phyloP scores from a whole-genome alignment of 2,797 vertebrate genomes.

The Euphonia xanthogaster region DNA sequence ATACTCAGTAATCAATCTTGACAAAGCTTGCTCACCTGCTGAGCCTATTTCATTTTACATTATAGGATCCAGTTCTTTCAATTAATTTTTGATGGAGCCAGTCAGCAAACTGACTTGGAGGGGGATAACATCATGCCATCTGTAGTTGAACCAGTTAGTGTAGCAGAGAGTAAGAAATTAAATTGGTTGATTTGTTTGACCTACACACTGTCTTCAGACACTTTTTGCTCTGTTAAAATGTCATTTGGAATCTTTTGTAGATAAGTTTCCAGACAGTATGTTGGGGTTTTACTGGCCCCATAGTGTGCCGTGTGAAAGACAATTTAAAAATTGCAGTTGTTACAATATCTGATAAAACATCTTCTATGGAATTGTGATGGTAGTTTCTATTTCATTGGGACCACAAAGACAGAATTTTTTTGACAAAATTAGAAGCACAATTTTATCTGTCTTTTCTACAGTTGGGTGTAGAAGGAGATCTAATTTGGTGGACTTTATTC shows the following conservation, averaged over 20 bases:
- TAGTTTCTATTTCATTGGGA: background rate
- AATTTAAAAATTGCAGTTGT: slow-evolving; percentile 20
- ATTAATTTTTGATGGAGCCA: slow-evolving; percentile 46
- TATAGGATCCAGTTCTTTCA: slow-evolving; percentile 22
- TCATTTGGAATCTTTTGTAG: slow-evolving; percentile 31
- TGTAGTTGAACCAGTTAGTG: background rate
- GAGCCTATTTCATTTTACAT: slow-evolving; percentile 51
- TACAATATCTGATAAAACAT: background rate
- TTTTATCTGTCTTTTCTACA: background rate
- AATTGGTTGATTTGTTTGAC: slow-evolving; percentile 55
- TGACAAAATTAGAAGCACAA: background rate
- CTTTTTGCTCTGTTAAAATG: slow-evolving; percentile 48
- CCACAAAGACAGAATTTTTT: background rate
- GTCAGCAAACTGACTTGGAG: slow-evolving; percentile 16
- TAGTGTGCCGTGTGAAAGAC: slow-evolving; percentile 8
- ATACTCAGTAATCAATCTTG: slow-evolving; percentile 46
- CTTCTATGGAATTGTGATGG: background rate
- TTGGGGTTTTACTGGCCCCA: slow-evolving; percentile 27
- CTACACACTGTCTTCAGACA: slow-evolving; percentile 6
- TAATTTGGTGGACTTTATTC: background rate
- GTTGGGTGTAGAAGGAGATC: background rate
- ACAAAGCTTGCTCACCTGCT: slow-evolving; percentile 50
- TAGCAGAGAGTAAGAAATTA: slow-evolving; percentile 28
- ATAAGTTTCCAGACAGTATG: background rate
- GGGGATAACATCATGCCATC: background rate